Percentiles rank a stretch among this genome's conserved stretches.
Conservation (phyloP, 2,113 vertebrate genomes). For the Cavia aperea region DNA sequence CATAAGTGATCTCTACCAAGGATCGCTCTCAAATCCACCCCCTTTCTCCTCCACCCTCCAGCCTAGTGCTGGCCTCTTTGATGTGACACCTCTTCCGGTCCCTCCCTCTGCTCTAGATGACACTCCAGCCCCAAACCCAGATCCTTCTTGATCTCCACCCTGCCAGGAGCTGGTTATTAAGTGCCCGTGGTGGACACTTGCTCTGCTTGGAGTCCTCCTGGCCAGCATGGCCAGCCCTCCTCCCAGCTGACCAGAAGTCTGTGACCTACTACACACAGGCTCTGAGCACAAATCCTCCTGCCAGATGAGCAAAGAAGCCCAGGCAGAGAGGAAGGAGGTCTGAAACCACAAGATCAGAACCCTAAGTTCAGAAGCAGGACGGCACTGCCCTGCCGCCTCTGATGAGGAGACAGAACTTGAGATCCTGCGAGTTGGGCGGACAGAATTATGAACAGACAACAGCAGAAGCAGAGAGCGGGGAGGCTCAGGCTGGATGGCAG, state of each 20-base stretch:
- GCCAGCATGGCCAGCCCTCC: neutral
- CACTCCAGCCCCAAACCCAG: neutral
- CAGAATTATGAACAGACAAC: neutral
- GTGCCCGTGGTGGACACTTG: neutral
- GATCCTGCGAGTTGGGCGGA: no score
- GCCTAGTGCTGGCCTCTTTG: no score
- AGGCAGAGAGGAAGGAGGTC: neutral
- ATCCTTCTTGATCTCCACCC: neutral
- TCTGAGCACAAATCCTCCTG: neutral
- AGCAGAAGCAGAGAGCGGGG: neutral
- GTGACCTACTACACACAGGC: neutral
- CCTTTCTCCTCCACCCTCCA: rapidly evolving
- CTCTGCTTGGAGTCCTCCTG: neutral
- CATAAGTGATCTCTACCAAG: neutral
- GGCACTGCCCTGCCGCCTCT: rapidly evolving
- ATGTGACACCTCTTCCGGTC: neutral
- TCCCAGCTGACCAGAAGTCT: neutral
- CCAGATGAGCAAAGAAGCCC: neutral
- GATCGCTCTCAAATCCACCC: neutral
- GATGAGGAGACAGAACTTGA: neutral
- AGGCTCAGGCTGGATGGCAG: neutral
- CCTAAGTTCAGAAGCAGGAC: neutral
- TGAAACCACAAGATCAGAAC: neutral
- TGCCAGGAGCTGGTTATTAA: neutral
- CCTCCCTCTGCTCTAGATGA: neutral